These are phyloP conservation scores for Phrynosoma platyrhinos DNA, from an alignment of 2,113 vertebrate species.

Conservation along the genomic window DNA sequence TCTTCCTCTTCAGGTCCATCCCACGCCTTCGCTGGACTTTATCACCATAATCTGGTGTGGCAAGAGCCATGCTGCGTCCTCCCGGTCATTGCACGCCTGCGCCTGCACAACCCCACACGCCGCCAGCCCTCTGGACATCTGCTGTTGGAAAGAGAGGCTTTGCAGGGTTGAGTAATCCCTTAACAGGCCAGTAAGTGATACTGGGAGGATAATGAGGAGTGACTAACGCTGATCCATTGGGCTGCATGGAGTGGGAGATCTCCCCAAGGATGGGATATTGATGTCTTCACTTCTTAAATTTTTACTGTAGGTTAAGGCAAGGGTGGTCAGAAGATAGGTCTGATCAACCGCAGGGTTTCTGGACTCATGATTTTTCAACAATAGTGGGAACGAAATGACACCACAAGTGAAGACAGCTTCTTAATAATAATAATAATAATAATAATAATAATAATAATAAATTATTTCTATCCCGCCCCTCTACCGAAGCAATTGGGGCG, in stretches of 20 bases:
- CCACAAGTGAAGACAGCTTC: no score
- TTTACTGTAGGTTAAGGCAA: no score
- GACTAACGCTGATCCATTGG: neutral
- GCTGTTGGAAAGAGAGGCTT: conserved; percentile 61
- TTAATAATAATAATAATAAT: no score
- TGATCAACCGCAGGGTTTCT: no score
- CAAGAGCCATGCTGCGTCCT: conserved; percentile 46
- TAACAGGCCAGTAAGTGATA: conserved; percentile 61
- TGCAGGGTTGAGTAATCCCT: conserved; percentile 62
- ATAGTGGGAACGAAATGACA: no score
- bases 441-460: no score
- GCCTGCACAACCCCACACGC: neutral
- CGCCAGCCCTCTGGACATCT: conserved; percentile 59
- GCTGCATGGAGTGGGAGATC: neutral
- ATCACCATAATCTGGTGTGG: neutral
- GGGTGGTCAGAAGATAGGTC: no score
- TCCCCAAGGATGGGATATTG: neutral
- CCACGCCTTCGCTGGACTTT: neutral
- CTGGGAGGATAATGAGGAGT: conserved; percentile 57
- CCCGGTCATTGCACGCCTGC: conserved; percentile 40
- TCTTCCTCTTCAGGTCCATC: conserved; percentile 16
- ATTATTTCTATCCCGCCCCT: no score
- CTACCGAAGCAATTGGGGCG: no score
- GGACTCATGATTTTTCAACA: no score
- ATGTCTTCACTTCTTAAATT: no score